Evolutionary conservation across 2,113 vertebrate genomes (phyloP).

Genomic region (Cathartes aura): DNA sequence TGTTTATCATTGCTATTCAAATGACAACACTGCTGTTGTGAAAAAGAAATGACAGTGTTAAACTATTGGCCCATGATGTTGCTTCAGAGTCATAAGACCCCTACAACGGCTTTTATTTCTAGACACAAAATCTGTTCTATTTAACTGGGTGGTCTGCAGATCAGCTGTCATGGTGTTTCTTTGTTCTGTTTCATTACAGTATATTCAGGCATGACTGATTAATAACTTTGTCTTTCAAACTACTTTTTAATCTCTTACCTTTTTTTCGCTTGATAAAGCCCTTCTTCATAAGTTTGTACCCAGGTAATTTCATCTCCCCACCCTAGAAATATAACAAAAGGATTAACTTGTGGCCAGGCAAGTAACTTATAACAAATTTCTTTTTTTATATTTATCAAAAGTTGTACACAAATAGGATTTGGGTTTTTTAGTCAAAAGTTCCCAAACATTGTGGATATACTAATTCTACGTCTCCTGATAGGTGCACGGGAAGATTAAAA

Average conservation of each 20-base stretch:
- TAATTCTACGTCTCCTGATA: not conserved
- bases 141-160: not conserved
- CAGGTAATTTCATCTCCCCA: conserved; percentile 86
- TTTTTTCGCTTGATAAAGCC: conserved; percentile 75
- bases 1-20: not conserved
- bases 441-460: not conserved
- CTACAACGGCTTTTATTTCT: not conserved
- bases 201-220: not conserved
- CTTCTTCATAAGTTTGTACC: conserved; percentile 86
- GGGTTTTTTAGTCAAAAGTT: not conserved
- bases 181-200: not conserved
- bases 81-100: not conserved
- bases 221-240: not conserved
- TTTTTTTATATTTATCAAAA: not conserved
- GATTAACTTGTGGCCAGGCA: not conserved
- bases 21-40: not conserved
- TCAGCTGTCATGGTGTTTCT: not conserved
- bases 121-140: not conserved
- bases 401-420: not conserved
- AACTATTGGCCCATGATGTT: not conserved
- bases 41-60: not conserved
- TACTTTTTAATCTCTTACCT: conserved; percentile 72
- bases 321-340: conserved; percentile 72
- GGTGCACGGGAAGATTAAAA: not conserved
- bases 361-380: not conserved